These are phyloP conservation scores for Dermolepida albohirtum DNA, from an alignment of 2,888 invertebrate genomes.

Conservation along the genomic window DNA sequence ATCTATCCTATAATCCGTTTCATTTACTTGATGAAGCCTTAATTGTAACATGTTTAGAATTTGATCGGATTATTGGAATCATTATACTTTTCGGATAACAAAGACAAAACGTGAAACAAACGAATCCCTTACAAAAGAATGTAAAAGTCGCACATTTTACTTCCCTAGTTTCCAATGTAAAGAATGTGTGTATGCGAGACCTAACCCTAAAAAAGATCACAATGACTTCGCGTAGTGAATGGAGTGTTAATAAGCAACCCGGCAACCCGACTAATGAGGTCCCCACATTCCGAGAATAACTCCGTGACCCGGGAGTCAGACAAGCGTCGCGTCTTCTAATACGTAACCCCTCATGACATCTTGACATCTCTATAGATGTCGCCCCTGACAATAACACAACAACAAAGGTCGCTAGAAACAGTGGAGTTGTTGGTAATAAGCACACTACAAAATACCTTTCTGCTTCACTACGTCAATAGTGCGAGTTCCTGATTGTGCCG, in stretches of 20 bases:
- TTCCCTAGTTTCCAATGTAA: not conserved
- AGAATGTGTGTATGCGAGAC: not conserved
- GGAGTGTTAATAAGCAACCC: conserved; percentile 27
- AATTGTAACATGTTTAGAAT: too few relatives aligned
- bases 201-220: conserved; percentile 14
- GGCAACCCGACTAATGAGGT: conserved; percentile 28
- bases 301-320: conserved; percentile 19
- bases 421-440: conserved; percentile 26
- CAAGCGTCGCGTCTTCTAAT: conserved; percentile 23
- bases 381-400: conserved; percentile 15
- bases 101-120: not conserved
- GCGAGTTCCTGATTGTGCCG: conserved; percentile 17
- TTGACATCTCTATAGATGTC: conserved; percentile 37
- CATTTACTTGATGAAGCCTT: too few relatives aligned
- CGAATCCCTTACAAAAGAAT: not conserved
- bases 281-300: conserved; percentile 28
- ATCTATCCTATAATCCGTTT: too few relatives aligned
- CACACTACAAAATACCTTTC: conserved; percentile 24
- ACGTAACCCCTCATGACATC: conserved; percentile 23
- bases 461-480: conserved; percentile 5
- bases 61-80: too few relatives aligned
- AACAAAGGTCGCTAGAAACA: conserved; percentile 32
- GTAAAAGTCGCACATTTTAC: conserved; percentile 1
- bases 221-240: conserved; percentile 24
- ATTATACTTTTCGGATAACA: not conserved